Evolutionary conservation across 2,113 vertebrate genomes (phyloP).

Genomic region (Sisor rabdophorus): DNA sequence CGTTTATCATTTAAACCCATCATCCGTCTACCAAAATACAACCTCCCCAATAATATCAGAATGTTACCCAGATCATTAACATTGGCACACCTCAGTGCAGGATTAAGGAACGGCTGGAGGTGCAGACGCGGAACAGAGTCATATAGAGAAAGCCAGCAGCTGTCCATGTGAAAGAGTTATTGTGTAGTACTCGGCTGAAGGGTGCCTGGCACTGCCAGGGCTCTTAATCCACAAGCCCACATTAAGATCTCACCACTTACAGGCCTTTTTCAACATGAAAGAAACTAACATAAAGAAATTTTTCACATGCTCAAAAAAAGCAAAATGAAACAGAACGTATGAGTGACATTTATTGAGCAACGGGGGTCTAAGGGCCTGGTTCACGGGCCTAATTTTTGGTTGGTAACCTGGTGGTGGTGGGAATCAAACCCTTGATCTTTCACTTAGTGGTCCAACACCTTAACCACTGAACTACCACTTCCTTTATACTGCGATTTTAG

Average conservation of each 20-base stretch:
- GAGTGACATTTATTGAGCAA: too few relatives aligned
- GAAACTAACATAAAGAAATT: constrained; percentile 1
- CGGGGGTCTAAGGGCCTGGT: too few relatives aligned
- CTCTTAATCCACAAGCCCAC: constrained; percentile 29
- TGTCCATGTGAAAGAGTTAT: constrained; percentile 45
- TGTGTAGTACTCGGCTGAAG: constrained; percentile 32
- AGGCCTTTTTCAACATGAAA: not conserved
- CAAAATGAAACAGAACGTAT: not conserved
- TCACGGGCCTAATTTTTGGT: too few relatives aligned
- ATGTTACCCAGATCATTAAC: not conserved
- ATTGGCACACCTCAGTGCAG: constrained; percentile 5
- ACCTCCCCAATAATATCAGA: not conserved
- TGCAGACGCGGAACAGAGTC: constrained; percentile 27
- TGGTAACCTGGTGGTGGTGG: too few relatives aligned
- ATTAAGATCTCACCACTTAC: constrained; percentile 17
- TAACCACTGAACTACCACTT: too few relatives aligned
- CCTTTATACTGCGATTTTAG: too few relatives aligned
- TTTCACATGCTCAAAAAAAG: not conserved
- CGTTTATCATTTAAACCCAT: not conserved
- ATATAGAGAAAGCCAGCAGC: not conserved
- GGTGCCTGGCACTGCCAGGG: constrained; percentile 40
- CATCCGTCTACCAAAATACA: not conserved
- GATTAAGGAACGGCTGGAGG: not conserved
- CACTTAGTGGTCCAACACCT: too few relatives aligned
- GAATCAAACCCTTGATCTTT: too few relatives aligned